These are phyloP conservation scores for Polyergus mexicanus DNA, from an alignment of 1,140 invertebrate species.

Conservation along the genomic window DNA sequence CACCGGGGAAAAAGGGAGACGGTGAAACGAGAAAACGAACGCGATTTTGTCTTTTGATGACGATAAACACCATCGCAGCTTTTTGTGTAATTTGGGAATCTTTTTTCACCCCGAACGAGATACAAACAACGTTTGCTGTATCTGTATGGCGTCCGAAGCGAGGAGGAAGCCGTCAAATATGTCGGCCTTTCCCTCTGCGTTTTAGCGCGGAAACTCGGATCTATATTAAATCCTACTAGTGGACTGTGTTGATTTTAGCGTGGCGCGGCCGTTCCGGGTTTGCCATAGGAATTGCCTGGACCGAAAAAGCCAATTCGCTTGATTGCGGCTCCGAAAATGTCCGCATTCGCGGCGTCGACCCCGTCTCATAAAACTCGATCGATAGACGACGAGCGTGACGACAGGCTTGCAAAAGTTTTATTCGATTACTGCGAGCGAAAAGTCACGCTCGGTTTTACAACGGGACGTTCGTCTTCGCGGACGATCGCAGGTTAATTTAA, in stretches of 20 bases:
- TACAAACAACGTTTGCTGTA: slow-evolving; percentile 19
- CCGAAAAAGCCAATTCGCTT: slow-evolving; percentile 59
- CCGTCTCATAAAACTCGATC: slow-evolving; percentile 59
- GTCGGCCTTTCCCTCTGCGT: neutral
- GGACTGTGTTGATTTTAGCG: slow-evolving; percentile 53
- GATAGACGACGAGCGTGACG: slow-evolving; percentile 39
- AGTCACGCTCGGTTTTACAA: slow-evolving; percentile 13
- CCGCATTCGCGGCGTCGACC: slow-evolving; percentile 23
- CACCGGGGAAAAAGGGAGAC: neutral
- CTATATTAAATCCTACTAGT: slow-evolving; percentile 60
- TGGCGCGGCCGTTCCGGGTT: slow-evolving; percentile 43
- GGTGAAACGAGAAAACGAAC: neutral
- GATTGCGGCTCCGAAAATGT: slow-evolving; percentile 56
- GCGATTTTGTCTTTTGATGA: slow-evolving; percentile 42
- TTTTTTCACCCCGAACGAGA: slow-evolving; percentile 24
- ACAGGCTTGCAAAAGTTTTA: slow-evolving; percentile 27
- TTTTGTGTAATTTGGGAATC: slow-evolving; percentile 1
- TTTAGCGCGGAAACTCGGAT: slow-evolving; percentile 50
- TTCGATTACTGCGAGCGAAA: slow-evolving; percentile 39
- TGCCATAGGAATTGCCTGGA: slow-evolving; percentile 49
- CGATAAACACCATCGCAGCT: slow-evolving; percentile 28
- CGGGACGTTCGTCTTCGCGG: no score
- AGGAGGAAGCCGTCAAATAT: slow-evolving; percentile 24
- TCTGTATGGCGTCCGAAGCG: slow-evolving; percentile 1
- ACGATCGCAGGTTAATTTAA: neutral